Evolutionary conservation across 2,113 vertebrate species (phyloP).

Genomic region (Trogon surrucura): DNA sequence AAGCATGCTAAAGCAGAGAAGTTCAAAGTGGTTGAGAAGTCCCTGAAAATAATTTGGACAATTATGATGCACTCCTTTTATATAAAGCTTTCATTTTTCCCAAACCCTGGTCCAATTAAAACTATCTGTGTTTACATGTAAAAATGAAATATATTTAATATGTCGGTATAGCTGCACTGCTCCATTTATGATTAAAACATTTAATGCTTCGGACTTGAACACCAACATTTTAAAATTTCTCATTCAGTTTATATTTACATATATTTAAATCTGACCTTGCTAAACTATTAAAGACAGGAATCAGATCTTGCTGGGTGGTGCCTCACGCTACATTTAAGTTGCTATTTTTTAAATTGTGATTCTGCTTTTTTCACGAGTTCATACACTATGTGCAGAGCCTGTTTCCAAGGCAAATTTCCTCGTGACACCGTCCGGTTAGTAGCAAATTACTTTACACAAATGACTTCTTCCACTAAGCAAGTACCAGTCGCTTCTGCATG

Average conservation of each 20-base stretch:
- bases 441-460: background rate
- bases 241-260: slow-evolving; percentile 53
- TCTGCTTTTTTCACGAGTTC: background rate
- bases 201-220: slow-evolving; percentile 2
- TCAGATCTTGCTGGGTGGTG: background rate
- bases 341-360: background rate
- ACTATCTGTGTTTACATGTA: background rate
- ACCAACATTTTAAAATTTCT: slow-evolving; percentile 24
- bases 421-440: background rate
- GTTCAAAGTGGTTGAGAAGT: slow-evolving; percentile 33
- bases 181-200: slow-evolving; percentile 44
- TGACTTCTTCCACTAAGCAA: background rate
- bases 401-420: background rate
- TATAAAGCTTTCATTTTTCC: slow-evolving; percentile 59
- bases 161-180: slow-evolving; percentile 47
- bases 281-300: background rate
- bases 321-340: background rate
- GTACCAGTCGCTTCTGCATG: background rate
- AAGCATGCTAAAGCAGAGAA: slow-evolving; percentile 14
- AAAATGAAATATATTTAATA: background rate
- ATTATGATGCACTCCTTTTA: slow-evolving; percentile 42
- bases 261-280: background rate
- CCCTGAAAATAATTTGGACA: slow-evolving; percentile 44
- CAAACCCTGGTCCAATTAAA: slow-evolving; percentile 47
- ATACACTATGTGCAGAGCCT: background rate